Conservation (phyloP, 2,113 vertebrate species). For the Phylloscopus whistleri region DNA sequence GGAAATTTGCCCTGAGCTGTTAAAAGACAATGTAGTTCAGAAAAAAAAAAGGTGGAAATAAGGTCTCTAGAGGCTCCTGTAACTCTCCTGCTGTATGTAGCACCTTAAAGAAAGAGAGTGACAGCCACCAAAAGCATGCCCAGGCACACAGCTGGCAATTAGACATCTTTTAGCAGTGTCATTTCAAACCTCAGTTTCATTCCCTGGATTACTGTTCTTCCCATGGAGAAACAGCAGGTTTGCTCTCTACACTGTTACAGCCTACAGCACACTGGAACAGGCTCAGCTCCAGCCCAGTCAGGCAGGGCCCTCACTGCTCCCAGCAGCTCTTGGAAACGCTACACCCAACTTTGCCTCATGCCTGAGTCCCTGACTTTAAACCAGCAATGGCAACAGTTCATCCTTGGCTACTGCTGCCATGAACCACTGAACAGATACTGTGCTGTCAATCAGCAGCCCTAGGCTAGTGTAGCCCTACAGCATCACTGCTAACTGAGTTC, state of each 20-base stretch:
- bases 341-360: background rate
- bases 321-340: background rate
- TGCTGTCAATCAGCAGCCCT: rapidly evolving
- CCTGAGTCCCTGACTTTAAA: background rate
- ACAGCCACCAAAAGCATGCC: background rate
- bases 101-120: background rate
- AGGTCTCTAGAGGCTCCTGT: background rate
- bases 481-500: background rate
- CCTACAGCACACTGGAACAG: background rate
- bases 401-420: background rate
- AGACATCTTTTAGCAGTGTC: background rate
- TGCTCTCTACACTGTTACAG: background rate
- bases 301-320: background rate
- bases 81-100: background rate
- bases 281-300: background rate
- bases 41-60: background rate
- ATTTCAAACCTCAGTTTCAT: background rate
- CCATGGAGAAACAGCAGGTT: background rate
- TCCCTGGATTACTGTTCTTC: background rate
- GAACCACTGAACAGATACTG: rapidly evolving
- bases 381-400: background rate
- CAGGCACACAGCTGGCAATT: background rate
- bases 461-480: background rate
- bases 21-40: background rate
- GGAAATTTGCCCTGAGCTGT: background rate